phyloP scores from a whole-genome alignment of 2,888 invertebrate species.

The Machimus rusticus region DNA sequence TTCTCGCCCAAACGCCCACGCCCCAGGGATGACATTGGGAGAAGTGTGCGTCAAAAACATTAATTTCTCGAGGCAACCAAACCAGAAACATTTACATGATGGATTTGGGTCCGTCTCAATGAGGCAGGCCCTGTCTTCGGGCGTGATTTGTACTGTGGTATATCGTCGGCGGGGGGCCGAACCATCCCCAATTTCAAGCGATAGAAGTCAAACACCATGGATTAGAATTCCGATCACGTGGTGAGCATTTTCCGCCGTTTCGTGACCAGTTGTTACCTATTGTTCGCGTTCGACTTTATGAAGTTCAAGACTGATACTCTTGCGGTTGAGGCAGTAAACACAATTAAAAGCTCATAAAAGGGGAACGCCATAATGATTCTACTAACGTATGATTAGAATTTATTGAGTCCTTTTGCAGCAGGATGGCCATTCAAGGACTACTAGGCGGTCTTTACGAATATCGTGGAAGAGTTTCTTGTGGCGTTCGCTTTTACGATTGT shows the following conservation, averaged over 20 bases:
- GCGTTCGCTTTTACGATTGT: background rate
- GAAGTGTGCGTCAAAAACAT: background rate
- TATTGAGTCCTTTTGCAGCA: background rate
- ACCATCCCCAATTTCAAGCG: background rate
- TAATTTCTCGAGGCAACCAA: background rate
- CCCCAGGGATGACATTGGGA: background rate
- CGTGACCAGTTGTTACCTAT: slow-evolving; percentile 4
- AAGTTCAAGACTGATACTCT: background rate
- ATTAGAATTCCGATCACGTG: background rate
- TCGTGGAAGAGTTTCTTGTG: background rate
- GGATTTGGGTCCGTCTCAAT: background rate
- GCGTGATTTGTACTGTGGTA: background rate
- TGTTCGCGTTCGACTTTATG: background rate
- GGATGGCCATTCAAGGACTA: background rate
- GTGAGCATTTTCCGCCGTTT: background rate
- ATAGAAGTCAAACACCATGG: background rate
- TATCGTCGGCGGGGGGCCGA: background rate
- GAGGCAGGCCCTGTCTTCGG: background rate
- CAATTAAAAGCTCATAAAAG: background rate
- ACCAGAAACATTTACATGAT: background rate
- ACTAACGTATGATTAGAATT: background rate
- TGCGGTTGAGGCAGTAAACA: background rate
- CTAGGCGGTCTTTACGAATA: background rate
- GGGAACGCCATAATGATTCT: background rate
- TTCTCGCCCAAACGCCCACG: background rate